Evolutionary conservation across 2,797 vertebrate genomes (phyloP), one percentile per base, ranked within the genome.

Genomic region (Pseudocheirus occidentalis): DNA sequence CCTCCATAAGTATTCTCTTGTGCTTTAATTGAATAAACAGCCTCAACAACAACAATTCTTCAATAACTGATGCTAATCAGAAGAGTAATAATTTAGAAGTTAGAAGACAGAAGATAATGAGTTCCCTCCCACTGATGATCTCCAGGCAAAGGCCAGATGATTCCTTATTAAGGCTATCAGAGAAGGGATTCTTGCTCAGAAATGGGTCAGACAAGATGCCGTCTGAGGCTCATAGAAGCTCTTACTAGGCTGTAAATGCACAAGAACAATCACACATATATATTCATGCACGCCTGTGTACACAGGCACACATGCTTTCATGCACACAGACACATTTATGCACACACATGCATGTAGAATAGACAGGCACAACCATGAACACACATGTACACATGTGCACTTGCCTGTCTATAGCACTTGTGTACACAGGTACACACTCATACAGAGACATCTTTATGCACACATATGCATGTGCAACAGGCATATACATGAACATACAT

Each of bases 331-430:
- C 56, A 53, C 2, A 11, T 62, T 87, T 95, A n/a, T 57, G 53
- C 55, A 12, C 53, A 66, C 55, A 90, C 55, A 55, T 18, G 16
- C 14, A n/a, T 0, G 0, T 28, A 93, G 4, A 94, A 4, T 18
- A n/a, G 56, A 4, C 24, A n/a, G 56, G 0, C 55, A 89, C 91
- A 52, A 55, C 53, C 87, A 87, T 21, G 81, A 53, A 90, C 24
- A 95, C 73, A 92, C 24, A 92, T 29, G 58, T 62, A 73, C 55
- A 53, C 50, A 66, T 96, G 46, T 10, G 93, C 55, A 95, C 3
- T 34, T 92, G 58, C 46, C 94, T 53, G 55, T 14, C 21, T n/a
- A 16, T 10, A 90, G 87, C 46, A 91, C 46, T 31, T 34, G 34
- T 81, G 29, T 31, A 46, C 27, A 73, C 18, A 92, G 14, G 6